phyloP scores from a whole-genome alignment of 2,797 vertebrate genomes.

The Scyliorhinus canicula region DNA sequence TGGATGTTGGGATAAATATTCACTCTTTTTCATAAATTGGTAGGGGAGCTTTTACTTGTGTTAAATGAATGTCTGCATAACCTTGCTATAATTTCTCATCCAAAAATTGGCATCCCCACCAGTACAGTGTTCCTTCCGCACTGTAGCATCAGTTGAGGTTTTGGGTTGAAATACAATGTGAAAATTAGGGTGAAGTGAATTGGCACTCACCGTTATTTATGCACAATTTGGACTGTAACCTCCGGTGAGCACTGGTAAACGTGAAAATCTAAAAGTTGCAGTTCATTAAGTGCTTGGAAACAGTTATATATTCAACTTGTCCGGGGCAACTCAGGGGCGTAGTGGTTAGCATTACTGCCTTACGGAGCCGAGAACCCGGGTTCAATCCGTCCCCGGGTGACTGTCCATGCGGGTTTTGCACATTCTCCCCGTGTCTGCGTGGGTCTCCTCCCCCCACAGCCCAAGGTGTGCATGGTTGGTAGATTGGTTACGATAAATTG shows the following conservation, averaged over 20 bases:
- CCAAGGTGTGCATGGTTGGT: too few species aligned
- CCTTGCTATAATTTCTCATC: neutral
- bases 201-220: neutral
- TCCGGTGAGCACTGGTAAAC: neutral
- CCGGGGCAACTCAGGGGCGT: too few species aligned
- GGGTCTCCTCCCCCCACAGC: too few species aligned
- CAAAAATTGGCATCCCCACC: neutral
- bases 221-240: neutral
- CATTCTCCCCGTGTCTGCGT: too few species aligned
- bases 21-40: neutral
- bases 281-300: too few species aligned
- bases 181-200: neutral
- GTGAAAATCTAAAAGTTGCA: neutral
- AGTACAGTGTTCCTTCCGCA: neutral
- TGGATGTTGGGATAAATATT: neutral
- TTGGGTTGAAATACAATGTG: neutral
- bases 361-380: too few species aligned
- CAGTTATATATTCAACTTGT: too few species aligned
- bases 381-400: too few species aligned
- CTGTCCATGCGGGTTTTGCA: too few species aligned
- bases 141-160: neutral
- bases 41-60: neutral
- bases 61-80: neutral
- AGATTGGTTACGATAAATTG: too few species aligned
- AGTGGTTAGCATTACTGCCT: too few species aligned